Evolutionary conservation across 1,140 invertebrate genomes (phyloP).

Genomic region (Drosophila obscura): DNA sequence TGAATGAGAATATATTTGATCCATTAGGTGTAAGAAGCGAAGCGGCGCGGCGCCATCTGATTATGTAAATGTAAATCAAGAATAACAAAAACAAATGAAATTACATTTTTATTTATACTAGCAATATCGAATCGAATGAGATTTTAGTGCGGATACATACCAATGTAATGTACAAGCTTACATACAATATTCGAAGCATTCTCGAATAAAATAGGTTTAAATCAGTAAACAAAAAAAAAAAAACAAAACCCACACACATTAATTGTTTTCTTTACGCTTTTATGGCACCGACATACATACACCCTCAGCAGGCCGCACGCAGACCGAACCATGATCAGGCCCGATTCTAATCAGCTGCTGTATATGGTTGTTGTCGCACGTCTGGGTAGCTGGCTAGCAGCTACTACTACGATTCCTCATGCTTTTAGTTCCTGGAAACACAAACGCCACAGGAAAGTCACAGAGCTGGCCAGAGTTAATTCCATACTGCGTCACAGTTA

Average conservation of each 20-base stretch:
- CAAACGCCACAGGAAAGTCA: not conserved
- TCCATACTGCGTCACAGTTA: not conserved
- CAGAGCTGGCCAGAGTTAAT: too few relatives aligned
- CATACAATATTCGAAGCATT: constrained; percentile 32
- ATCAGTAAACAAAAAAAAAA: constrained; percentile 34
- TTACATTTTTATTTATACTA: constrained; percentile 48
- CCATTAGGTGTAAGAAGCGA: constrained; percentile 3
- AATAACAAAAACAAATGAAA: constrained; percentile 18
- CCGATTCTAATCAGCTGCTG: not conserved
- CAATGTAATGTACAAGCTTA: constrained; percentile 19
- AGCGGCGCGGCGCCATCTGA: constrained; percentile 11
- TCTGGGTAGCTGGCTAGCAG: not conserved
- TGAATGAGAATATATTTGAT: not conserved
- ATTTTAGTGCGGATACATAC: constrained; percentile 38
- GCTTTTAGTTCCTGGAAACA: constrained; percentile 11
- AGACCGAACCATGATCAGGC: not conserved
- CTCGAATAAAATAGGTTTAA: constrained; percentile 51
- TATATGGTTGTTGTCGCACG: constrained; percentile 26
- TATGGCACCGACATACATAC: not conserved
- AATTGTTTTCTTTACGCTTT: constrained; percentile 4
- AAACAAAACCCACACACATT: not conserved
- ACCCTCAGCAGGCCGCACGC: not conserved
- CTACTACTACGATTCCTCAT: not conserved
- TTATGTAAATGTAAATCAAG: constrained; percentile 30
- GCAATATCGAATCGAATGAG: constrained; percentile 45